These are phyloP conservation scores for Isurus oxyrinchus DNA, from an alignment of 2,113 vertebrate species.

Conservation along the genomic window DNA sequence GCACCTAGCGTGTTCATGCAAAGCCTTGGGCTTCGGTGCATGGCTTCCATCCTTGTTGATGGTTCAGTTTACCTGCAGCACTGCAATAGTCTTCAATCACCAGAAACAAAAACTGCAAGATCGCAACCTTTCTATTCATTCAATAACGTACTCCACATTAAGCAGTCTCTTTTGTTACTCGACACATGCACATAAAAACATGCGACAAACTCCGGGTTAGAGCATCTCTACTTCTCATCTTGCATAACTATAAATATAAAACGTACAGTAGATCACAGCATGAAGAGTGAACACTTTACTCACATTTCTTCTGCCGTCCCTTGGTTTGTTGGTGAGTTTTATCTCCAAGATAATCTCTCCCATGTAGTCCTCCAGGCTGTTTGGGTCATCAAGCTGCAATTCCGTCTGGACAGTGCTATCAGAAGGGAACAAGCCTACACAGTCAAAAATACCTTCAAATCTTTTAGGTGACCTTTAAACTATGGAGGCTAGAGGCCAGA, in stretches of 20 bases:
- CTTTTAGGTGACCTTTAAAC: background rate
- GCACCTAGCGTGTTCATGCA: background rate
- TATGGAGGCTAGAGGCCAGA: background rate
- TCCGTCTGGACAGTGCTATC: slow-evolving; percentile 68
- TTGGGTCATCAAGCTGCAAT: slow-evolving; percentile 76
- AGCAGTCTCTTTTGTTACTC: background rate
- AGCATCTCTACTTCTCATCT: background rate
- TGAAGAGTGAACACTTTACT: slow-evolving; percentile 43
- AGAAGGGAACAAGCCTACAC: background rate
- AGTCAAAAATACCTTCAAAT: background rate
- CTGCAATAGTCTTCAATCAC: no score
- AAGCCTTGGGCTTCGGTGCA: background rate
- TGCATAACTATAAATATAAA: background rate
- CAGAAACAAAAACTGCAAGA: background rate
- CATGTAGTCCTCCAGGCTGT: slow-evolving; percentile 86
- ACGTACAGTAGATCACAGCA: background rate
- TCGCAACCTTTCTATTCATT: background rate
- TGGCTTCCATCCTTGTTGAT: background rate
- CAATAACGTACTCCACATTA: background rate
- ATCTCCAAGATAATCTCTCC: slow-evolving; percentile 78
- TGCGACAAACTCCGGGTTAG: background rate
- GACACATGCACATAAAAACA: background rate
- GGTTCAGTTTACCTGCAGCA: background rate
- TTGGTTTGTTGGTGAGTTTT: slow-evolving; percentile 72
- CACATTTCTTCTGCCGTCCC: slow-evolving; percentile 77